Evolutionary conservation across 2,797 vertebrate genomes (phyloP).

Genomic region (Capromys pilorides): DNA sequence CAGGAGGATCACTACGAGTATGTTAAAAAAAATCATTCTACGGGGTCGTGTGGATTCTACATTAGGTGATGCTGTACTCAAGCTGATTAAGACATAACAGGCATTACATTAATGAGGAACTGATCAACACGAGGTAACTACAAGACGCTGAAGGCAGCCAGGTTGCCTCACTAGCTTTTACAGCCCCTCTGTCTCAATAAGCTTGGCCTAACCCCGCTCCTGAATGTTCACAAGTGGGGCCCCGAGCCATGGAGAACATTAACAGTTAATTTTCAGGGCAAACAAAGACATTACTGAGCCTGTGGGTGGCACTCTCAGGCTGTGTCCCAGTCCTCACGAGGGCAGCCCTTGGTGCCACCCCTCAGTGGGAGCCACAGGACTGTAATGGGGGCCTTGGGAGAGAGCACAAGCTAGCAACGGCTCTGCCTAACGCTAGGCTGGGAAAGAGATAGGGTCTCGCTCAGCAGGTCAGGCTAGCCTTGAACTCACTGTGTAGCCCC

Average conservation of each 20-base stretch:
- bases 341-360: no score
- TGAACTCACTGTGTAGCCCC: background rate
- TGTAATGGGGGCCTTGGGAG: background rate
- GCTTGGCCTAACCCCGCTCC: background rate
- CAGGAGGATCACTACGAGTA: no score
- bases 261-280: conserved; percentile 33
- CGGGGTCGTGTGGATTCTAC: background rate
- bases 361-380: no score
- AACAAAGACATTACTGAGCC: conserved; percentile 20
- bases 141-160: background rate
- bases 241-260: background rate
- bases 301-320: background rate
- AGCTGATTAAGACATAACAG: background rate
- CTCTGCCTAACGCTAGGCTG: background rate
- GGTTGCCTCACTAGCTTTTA: background rate
- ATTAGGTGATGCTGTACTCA: conserved; percentile 1
- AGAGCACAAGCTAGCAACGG: conserved; percentile 41
- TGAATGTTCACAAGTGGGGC: conserved; percentile 16
- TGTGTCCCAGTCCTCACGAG: background rate
- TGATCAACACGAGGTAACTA: background rate
- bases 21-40: background rate
- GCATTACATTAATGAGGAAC: conserved; percentile 18
- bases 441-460: background rate
- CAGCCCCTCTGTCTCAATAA: background rate
- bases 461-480: background rate